A percentile compares a stretch with the other conserved stretches of the same genome.
Evolutionary conservation across 2,797 vertebrate species (phyloP).

Genomic region (Peromyscus attwateri): DNA sequence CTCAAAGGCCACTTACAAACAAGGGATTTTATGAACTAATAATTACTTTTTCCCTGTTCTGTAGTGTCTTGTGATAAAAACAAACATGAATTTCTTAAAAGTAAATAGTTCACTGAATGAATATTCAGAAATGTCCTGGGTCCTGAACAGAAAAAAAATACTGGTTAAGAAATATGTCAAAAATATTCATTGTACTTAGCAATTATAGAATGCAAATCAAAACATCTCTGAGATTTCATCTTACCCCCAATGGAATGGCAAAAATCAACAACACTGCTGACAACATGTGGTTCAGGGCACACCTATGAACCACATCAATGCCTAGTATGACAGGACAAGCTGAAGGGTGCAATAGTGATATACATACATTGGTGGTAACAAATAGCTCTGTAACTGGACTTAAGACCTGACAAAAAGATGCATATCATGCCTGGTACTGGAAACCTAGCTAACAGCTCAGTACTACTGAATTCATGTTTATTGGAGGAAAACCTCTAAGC

Average conservation of each 20-base stretch:
- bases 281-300: background rate
- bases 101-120: background rate
- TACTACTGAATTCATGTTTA: background rate
- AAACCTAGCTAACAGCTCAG: background rate
- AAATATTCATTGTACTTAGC: background rate
- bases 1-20: constrained; percentile 24
- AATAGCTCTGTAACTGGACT: background rate
- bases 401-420: background rate
- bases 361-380: background rate
- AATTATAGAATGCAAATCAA: background rate
- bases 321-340: background rate
- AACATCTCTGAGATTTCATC: background rate
- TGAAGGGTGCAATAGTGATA: background rate
- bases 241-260: background rate
- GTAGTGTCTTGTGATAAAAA: constrained; percentile 46
- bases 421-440: background rate
- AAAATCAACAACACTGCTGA: background rate
- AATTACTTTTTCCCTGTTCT: constrained; percentile 8
- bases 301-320: background rate
- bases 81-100: constrained; percentile 10
- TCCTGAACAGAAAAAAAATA: background rate
- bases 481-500: background rate
- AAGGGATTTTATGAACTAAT: constrained; percentile 38
- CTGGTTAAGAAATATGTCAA: background rate
- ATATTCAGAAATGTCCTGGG: background rate